Evolutionary conservation across 2,113 vertebrate species (phyloP).

Genomic region (Crypturellus undulatus): DNA sequence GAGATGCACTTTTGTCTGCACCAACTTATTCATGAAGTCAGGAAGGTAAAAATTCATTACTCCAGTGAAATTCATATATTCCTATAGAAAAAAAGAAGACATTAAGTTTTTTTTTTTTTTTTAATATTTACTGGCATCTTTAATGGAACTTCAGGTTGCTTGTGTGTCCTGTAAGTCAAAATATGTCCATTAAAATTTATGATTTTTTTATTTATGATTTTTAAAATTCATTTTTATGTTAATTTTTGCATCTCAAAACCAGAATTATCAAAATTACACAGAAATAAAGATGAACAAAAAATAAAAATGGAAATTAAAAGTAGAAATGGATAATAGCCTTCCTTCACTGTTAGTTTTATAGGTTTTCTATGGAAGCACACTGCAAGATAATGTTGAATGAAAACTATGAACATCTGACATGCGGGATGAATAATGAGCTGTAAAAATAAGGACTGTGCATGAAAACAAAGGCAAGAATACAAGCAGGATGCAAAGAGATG

Average conservation of each 20-base stretch:
- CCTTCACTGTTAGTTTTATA: background rate
- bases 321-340: background rate
- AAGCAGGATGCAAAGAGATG: background rate
- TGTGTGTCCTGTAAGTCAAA: background rate
- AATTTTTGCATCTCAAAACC: background rate
- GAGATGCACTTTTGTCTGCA: background rate
- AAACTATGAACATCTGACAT: background rate
- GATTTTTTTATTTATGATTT: background rate
- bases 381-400: background rate
- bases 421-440: background rate
- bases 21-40: background rate
- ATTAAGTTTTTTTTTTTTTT: slow-evolving; percentile 3
- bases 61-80: background rate
- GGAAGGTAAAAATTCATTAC: slow-evolving; percentile 24
- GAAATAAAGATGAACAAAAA: background rate
- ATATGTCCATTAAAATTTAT: background rate
- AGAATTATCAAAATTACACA: background rate
- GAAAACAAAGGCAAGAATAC: background rate
- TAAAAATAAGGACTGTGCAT: background rate
- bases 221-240: background rate
- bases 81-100: background rate
- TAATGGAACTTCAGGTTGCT: background rate
- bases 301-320: background rate
- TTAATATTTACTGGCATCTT: background rate
- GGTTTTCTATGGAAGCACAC: background rate